A percentile compares a stretch with the other conserved stretches of the same genome.
phyloP scores from a whole-genome alignment of 2,113 vertebrate genomes.

The Scatophagus argus region DNA sequence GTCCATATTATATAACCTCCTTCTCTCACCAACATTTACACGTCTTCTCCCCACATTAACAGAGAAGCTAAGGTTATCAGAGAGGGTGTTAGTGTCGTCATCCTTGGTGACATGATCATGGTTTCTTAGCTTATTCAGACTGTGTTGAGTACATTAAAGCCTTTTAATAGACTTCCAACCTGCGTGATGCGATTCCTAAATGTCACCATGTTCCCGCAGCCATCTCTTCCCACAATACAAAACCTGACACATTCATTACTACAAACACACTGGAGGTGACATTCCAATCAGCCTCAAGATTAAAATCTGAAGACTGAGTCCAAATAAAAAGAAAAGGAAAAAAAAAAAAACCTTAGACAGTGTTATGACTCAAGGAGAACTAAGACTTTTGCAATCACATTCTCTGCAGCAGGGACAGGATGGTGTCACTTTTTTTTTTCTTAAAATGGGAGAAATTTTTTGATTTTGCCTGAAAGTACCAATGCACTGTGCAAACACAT shows the following conservation, averaged over 20 bases:
- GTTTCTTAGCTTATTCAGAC: background rate
- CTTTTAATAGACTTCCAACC: background rate
- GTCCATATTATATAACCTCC: background rate
- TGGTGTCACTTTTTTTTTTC: too few species aligned
- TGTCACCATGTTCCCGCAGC: slow-evolving; percentile 24
- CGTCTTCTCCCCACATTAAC: background rate
- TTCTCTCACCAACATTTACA: too few species aligned
- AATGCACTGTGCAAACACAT: background rate
- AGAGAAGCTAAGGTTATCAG: slow-evolving; percentile 3
- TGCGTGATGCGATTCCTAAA: slow-evolving; percentile 15
- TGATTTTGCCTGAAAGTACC: background rate
- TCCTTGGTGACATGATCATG: background rate
- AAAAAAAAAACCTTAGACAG: background rate
- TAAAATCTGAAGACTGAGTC: slow-evolving; percentile 21
- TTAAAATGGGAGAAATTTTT: background rate
- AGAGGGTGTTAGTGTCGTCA: background rate
- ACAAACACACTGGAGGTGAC: slow-evolving; percentile 18
- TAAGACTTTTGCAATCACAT: background rate
- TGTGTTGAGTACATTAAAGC: slow-evolving; percentile 1
- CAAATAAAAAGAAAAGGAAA: slow-evolving; percentile 17
- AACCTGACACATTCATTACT: slow-evolving; percentile 7
- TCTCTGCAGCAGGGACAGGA: background rate
- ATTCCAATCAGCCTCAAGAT: slow-evolving; percentile 33
- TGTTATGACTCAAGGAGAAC: background rate
- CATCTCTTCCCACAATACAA: slow-evolving; percentile 17